Evolutionary conservation across 2,797 vertebrate species (phyloP).

Genomic region (Selene dorsalis): DNA sequence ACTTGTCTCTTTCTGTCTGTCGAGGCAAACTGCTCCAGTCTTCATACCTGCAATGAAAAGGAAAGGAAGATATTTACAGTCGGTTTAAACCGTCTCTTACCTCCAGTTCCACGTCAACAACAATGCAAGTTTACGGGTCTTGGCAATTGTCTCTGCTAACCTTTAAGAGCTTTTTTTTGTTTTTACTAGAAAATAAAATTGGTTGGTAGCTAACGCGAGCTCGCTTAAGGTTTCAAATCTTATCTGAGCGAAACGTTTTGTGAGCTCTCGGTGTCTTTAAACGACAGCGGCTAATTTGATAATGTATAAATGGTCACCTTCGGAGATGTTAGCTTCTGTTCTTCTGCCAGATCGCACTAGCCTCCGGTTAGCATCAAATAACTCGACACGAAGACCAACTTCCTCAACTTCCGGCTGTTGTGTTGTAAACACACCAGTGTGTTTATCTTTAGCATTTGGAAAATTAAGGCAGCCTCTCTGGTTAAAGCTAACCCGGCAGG

Average conservation of each 20-base stretch:
- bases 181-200: neutral
- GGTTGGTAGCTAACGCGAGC: too few relatives aligned
- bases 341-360: constrained; percentile 17
- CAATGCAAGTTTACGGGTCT: neutral
- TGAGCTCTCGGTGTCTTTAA: neutral
- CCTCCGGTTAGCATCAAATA: constrained; percentile 28
- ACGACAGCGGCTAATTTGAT: neutral
- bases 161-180: too few relatives aligned
- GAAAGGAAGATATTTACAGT: neutral
- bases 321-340: constrained; percentile 30
- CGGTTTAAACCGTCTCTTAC: neutral
- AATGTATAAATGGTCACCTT: constrained; percentile 45
- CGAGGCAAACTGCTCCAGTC: neutral
- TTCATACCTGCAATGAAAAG: constrained; percentile 34
- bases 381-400: neutral
- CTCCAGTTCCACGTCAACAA: constrained; percentile 1
- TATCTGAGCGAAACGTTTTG: too few relatives aligned
- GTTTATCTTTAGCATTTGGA: too few relatives aligned
- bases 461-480: neutral
- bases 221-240: too few relatives aligned
- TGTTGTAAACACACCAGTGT: neutral
- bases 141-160: neutral
- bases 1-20: neutral
- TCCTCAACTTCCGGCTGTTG: neutral
- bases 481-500: accelerated